phyloP scores from a whole-genome alignment of 2,888 invertebrate species.

The Crossocerus cetratus region DNA sequence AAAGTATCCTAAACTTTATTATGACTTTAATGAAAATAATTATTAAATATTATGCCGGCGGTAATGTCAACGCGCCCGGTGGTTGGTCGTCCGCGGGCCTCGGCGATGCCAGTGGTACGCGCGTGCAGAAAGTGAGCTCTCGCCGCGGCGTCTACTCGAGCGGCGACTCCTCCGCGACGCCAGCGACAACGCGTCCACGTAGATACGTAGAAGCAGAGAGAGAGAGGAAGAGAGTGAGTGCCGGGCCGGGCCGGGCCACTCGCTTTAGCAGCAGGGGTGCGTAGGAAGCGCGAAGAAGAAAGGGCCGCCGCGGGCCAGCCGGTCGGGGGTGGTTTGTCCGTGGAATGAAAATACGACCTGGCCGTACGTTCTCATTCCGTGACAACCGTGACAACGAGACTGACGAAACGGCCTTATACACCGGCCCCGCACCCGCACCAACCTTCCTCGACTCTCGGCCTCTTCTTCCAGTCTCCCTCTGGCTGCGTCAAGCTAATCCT shows the following conservation, averaged over 20 bases:
- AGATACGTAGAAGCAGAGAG: too few relatives aligned
- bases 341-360: conserved; percentile 76
- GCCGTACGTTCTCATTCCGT: conserved; percentile 75
- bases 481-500: conserved; percentile 26
- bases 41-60: conserved; percentile 76
- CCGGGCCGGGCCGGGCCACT: neutral
- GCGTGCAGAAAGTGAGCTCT: neutral
- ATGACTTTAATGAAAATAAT: conserved; percentile 77
- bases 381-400: conserved; percentile 73
- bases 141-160: too few relatives aligned
- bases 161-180: too few relatives aligned
- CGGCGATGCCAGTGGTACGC: too few relatives aligned
- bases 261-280: conserved; percentile 37
- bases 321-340: conserved; percentile 66
- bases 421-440: conserved; percentile 51
- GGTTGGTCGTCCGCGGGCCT: conserved; percentile 48
- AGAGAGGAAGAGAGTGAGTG: too few relatives aligned
- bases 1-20: conserved; percentile 77
- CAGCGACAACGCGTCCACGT: too few relatives aligned
- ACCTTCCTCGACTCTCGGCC: conserved; percentile 56
- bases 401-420: conserved; percentile 73
- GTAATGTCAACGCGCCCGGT: conserved; percentile 68
- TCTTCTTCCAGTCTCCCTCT: conserved; percentile 21
- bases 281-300: conserved; percentile 67
- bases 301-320: conserved; percentile 57